Evolutionary conservation across 2,113 vertebrate species (phyloP).

Genomic region (Bostrychus sinensis): DNA sequence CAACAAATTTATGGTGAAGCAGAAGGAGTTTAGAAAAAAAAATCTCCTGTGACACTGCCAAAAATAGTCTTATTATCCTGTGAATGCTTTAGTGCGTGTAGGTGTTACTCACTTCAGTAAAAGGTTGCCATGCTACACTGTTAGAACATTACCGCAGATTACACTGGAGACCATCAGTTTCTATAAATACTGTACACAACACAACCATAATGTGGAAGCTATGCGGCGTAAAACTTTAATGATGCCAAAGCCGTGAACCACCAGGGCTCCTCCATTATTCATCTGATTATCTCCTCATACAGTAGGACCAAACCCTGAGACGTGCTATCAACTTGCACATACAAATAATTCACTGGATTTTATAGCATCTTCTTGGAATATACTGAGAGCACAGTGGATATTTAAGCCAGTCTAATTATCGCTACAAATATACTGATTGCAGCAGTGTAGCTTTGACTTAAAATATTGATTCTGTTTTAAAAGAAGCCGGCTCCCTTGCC

Average conservation of each 20-base stretch:
- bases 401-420: constrained; percentile 7
- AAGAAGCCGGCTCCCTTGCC: not conserved
- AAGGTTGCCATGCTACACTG: constrained; percentile 24
- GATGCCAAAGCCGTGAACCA: constrained; percentile 14
- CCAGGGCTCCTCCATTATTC: constrained; percentile 53
- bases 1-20: too few species aligned
- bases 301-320: constrained; percentile 25
- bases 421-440: constrained; percentile 10
- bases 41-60: constrained; percentile 16
- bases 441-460: not conserved
- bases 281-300: constrained; percentile 47
- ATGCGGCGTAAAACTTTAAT: constrained; percentile 12
- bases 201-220: constrained; percentile 5
- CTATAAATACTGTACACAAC: constrained; percentile 7
- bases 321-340: constrained; percentile 13
- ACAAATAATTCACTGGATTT: constrained; percentile 17
- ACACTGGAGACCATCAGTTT: constrained; percentile 15
- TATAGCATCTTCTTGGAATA: constrained; percentile 9
- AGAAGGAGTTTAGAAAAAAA: too few species aligned
- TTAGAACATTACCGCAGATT: constrained; percentile 17
- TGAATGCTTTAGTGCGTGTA: constrained; percentile 4
- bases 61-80: constrained; percentile 38
- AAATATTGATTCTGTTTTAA: not conserved
- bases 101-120: constrained; percentile 27
- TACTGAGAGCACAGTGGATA: constrained; percentile 6